Conservation (phyloP, 2,888 invertebrate genomes). For the Catocala fraxini region DNA sequence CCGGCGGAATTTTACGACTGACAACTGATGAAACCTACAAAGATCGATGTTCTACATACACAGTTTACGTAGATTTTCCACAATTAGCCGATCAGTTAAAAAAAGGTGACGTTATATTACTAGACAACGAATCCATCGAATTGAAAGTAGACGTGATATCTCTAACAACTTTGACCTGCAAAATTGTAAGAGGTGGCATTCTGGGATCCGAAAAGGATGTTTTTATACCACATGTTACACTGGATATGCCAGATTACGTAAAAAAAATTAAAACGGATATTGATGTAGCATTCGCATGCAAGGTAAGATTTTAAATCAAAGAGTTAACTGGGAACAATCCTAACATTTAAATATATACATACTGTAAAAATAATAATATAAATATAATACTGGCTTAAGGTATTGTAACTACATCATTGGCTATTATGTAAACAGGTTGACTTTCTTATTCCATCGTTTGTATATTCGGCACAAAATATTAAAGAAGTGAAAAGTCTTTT, state of each 20-base stretch:
- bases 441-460: slow-evolving; percentile 73
- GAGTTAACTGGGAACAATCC: too few species aligned
- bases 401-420: too few species aligned
- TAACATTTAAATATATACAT: too few species aligned
- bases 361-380: too few species aligned
- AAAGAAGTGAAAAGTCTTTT: slow-evolving; percentile 67
- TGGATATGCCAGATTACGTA: slow-evolving; percentile 74
- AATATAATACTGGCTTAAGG: too few species aligned
- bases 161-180: slow-evolving; percentile 75
- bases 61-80: slow-evolving; percentile 86
- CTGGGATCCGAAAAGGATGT: slow-evolving; percentile 78
- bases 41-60: slow-evolving; percentile 85
- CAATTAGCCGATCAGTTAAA: slow-evolving; percentile 81
- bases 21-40: slow-evolving; percentile 86
- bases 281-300: slow-evolving; percentile 70
- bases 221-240: slow-evolving; percentile 73
- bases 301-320: slow-evolving; percentile 57
- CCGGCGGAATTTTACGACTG: slow-evolving; percentile 80
- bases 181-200: slow-evolving; percentile 74
- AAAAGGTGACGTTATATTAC: slow-evolving; percentile 79
- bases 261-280: slow-evolving; percentile 72
- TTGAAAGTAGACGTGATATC: slow-evolving; percentile 89
- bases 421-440: slow-evolving; percentile 65
- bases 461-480: slow-evolving; percentile 56
- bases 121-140: slow-evolving; percentile 92